Evolutionary conservation across 2,113 vertebrate species (phyloP).

Genomic region (Tonatia bakeri): DNA sequence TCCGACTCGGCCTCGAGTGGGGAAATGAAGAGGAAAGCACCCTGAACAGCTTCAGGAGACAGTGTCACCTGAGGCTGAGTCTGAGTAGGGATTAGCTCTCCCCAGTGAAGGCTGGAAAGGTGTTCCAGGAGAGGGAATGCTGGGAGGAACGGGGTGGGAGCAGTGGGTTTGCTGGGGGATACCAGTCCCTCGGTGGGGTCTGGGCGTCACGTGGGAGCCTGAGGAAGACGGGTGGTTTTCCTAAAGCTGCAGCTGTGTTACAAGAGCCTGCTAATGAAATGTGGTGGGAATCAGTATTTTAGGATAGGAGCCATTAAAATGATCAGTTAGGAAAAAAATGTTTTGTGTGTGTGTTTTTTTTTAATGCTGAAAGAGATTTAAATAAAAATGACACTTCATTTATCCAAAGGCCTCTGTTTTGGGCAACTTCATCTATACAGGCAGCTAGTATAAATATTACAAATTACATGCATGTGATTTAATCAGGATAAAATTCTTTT

Average conservation of each 20-base stretch:
- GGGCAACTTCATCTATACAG: neutral
- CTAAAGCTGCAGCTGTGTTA: neutral
- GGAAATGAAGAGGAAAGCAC: neutral
- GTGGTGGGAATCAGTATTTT: neutral
- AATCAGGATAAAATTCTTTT: neutral
- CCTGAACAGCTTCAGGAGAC: neutral
- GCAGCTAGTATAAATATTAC: neutral
- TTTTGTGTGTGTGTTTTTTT: neutral
- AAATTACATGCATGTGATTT: neutral
- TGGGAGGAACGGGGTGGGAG: neutral
- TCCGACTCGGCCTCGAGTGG: neutral
- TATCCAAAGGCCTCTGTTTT: neutral
- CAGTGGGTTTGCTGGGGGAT: neutral
- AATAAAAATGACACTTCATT: neutral
- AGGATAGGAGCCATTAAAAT: neutral
- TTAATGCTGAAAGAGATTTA: neutral
- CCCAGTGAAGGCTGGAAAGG: neutral
- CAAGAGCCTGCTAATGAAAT: neutral
- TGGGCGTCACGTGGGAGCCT: neutral
- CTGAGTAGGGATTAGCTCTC: neutral
- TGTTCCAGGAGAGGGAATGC: neutral
- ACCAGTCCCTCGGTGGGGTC: neutral
- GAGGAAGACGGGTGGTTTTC: neutral
- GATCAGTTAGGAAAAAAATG: neutral
- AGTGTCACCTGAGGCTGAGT: neutral